Base-by-base conservation (phyloP, 2,797 vertebrate species). In the Calcarius lapponicus region DNA sequence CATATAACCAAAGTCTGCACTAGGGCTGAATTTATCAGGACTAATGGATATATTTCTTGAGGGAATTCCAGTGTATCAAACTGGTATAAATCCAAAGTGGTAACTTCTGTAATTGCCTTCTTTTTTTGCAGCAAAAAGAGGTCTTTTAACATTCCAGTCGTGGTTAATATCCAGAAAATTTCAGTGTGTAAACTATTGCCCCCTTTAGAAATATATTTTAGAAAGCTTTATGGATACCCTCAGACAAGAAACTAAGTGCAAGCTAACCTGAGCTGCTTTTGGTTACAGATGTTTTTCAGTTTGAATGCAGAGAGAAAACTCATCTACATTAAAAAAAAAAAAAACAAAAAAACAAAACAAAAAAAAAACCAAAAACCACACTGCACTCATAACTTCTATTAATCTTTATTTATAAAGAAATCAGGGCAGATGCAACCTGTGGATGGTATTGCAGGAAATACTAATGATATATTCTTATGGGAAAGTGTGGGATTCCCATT, bases 281-380 rank as follows among this genome's bases (percentile, higher is more conserved):
- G 12, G 3, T 32, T 80, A 48, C 13, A 25, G 16, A 10, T 20
- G 9, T 4, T 58, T 82, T 80, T 70, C 19, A 29, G 6, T 17
- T 61, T 42, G 40, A 65, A 50, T 20, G 14, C 7, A 61, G 31
- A 64, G 25, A 40, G 18, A 50, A 64, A 80, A 32, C 3, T 24
- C 8, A 58, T 4, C 5, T 47, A 13, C 80, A 78, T 6, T 57
- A 19, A 54, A 69, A 56, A 54, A 5, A 54, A 5, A 8, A 18
- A 11, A 29, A 20, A 22, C 11, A 11, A 47, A 21, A 47, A 3
- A 47, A 38, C 38, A 26, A 51, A 11, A 9, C n/a, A n/a, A 17
- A 16, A 10, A 9, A 50, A 50, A 51, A 28, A 6, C 48, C 15
- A 25, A 51, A 11, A 10, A 10, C 2, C 4, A 11, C 1, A 0